Evolutionary conservation across 2,797 vertebrate genomes (phyloP), one percentile per base, ranked within the genome.

Genomic region (Sus cebifrons): DNA sequence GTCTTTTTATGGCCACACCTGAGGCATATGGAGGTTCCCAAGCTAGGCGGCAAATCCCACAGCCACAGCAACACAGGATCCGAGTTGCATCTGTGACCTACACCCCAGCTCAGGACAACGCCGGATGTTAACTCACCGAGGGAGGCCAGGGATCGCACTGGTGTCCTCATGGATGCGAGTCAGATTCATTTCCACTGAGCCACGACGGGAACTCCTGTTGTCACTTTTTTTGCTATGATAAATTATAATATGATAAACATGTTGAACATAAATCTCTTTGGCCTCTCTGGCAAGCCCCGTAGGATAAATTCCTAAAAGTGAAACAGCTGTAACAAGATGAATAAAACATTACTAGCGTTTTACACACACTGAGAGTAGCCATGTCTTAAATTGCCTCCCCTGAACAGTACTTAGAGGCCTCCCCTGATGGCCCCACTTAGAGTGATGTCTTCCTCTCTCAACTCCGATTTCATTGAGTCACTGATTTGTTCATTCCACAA

Each of bases 351-450:
- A 29, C 1, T 44, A 40, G 60, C 3, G 1, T 86, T 67, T 71
- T 20, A 56, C 49, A 40, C 56, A n/a, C 83, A 15, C 3, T 0
- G 14, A 32, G 73, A 56, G 15, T 13, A 3, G 36, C 75, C 15
- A 0, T 3, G 18, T 16, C 62, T 40, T 65, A 8, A 58, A 18
- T 0, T 2, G 32, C 25, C 62, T 58, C 5, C 67, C 4, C 15
- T 15, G 52, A 75, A 32, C 20, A 3, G 15, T 7, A 20, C 32
- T 54, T 32, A 6, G 71, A 77, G 54, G 16, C 68, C 25, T n/a
- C 36, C 32, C 29, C 74, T 4, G 20, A 10, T 1, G 18, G 49
- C 21, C 25, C 23, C 67, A 16, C 8, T 58, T 36, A 27, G 3
- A 27, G 21, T 29, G 32, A 6, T 12, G 27, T 36, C 23, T 12